Evolutionary conservation across 1,140 invertebrate genomes (phyloP).

Genomic region (Oscheius sp.): DNA sequence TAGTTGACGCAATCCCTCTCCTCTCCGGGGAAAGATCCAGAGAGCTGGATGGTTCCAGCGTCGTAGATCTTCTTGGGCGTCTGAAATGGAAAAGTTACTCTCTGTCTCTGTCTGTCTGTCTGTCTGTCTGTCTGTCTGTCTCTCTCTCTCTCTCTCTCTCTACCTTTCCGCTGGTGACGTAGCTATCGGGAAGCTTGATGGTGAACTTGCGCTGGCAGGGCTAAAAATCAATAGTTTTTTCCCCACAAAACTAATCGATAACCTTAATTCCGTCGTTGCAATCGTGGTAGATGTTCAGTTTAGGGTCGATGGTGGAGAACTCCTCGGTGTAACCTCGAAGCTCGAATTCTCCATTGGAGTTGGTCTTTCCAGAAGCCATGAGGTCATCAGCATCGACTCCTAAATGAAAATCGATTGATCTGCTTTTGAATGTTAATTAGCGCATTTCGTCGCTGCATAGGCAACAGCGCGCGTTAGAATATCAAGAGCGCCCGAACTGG

Average conservation of each 20-base stretch:
- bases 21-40: constrained; percentile 38
- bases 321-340: constrained; percentile 35
- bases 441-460: no score
- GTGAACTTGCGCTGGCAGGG: constrained; percentile 46
- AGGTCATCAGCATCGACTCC: constrained; percentile 37
- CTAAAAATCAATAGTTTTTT: background rate
- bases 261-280: constrained; percentile 33
- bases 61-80: constrained; percentile 38
- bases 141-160: background rate
- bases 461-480: no score
- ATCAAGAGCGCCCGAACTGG: no score
- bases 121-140: no score
- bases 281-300: constrained; percentile 45
- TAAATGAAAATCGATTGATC: no score
- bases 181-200: constrained; percentile 45
- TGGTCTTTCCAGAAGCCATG: constrained; percentile 41
- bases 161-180: constrained; percentile 38
- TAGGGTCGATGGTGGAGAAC: constrained; percentile 43
- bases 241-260: background rate
- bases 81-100: background rate
- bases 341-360: constrained; percentile 36
- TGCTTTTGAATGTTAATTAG: no score
- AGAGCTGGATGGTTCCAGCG: constrained; percentile 39
- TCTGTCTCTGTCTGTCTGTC: no score
- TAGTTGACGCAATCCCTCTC: constrained; percentile 36